Evolutionary conservation across 2,797 vertebrate species (phyloP), one percentile per base, ranked within the genome.

Genomic region (Leucoraja ocellata): DNA sequence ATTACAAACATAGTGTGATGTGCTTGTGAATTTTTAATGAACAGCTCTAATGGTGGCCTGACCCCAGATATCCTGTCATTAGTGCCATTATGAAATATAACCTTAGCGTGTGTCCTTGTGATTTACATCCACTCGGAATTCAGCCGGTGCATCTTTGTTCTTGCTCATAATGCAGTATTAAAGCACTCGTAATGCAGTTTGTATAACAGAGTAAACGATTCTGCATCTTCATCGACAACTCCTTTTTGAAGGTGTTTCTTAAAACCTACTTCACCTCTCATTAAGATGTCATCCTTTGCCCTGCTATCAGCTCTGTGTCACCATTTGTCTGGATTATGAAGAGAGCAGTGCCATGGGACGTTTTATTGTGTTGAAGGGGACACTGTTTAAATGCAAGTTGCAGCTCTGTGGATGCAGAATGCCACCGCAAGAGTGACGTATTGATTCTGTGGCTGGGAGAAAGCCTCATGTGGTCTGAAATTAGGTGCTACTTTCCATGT

Each of bases 141-240:
- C 61, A 88, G 61, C n/a, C 84, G 68, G n/a, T 21, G n/a, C n/a
- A 36, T 86, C 83, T 32, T 88, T 88, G n/a, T 18, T 88, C 58
- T 32, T 14, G 13, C 28, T 63, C 83, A 63, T 13, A 13, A n/a
- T 65, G 28, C 23, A 23, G 46, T 83, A 58, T 25, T 83, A 58
- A 54, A 79, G 14, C 54, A 23, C 46, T 9, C 21, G 25, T 28
- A 28, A 58, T 25, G 25, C 21, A 58, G 39, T 80, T 6, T 18
- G 6, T 63, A 25, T 5, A 14, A 65, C 4, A n/a, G 61, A 23
- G 2, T 83, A 83, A 58, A 65, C 14, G 14, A 65, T n/a, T 21
- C 61, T 23, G n/a, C 14, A 13, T 68, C n/a, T 88, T 63, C n/a
- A 36, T 7, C 84, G 1, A n/a, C 36, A 36, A 0, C 81, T 46